Base-by-base conservation (phyloP, 1,140 invertebrate genomes). In the Chironomus striatipennis region DNA sequence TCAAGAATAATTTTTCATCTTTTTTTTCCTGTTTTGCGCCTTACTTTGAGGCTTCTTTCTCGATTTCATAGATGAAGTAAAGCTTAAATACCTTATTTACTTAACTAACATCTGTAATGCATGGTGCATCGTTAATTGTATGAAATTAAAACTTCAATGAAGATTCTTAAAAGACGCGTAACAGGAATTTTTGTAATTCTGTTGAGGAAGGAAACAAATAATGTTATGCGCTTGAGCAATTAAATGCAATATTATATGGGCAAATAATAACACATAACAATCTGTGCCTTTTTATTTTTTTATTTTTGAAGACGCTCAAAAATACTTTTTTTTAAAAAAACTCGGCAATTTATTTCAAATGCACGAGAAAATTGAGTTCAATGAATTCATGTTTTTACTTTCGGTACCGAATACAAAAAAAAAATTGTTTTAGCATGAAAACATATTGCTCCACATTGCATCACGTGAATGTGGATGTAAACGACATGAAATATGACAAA, bases 191-290 rank as follows among this genome's bases (percentile, higher is more conserved):
- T 57, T 57, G 47, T 57, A 57, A 57, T 57, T 57, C 12, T 57
- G 47, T 57, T 15, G 15, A 57, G 47, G 24, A 34, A 57, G 47
- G 47, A 57, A 70, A 70, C 65, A 20, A 21, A 70, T 9, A 21
- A 70, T 9, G 20, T 70, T 70, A 70, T 20, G 17, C 20, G 65
- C 65, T 21, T 18, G 20, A 70, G 65, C 65, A 70, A 70, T 70
- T 70, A 70, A 70, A 21, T 70, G 65, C 65, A 70, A 70, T 70
- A 70, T 70, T 20, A 70, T 70, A 70, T 70, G 65, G 65, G 65
- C 20, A 70, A 70, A 70, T 70, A 70, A 70, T 21, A 57, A 70
- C 65, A 70, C 20, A 18, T 70, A 70, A 21, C 65, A 70, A 70
- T 70, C 65, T 70, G 47, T 57, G 12, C 15, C 9, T 15, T 15